Base-by-base conservation (phyloP, 2,888 invertebrate species). In the Pammene fasciana region DNA sequence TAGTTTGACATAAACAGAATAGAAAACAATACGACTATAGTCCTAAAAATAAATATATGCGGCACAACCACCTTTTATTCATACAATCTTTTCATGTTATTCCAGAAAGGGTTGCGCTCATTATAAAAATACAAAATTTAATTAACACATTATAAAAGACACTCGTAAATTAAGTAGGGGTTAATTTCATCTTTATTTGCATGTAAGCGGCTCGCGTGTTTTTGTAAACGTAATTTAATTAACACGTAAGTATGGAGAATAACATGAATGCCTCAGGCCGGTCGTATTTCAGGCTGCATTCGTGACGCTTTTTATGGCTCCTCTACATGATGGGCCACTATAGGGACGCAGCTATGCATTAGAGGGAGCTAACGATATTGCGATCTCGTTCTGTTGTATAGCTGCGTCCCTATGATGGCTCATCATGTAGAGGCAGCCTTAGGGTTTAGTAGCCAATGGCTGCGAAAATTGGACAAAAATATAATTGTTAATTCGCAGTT, bases 111-210 rank as follows among this genome's bases (percentile, higher is more conserved):
- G 50, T 48, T 18, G 13, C 10, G 11, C 38, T 50, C 18, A 38
- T 62, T 62, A 41, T 62, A 18, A 62, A 41, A 62, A 62, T 41
- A 41, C n/a, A 13, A 41, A 41, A 50, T 10, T 26, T 62, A 62
- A 62, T 62, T 62, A 62, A 41, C 60, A 36, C 36, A 36, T 38
- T 48, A 34, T n/a, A 16, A 16, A 16, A 46, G 48, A 18, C 61
- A 38, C 36, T 62, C 18, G 38, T 62, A 50, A 52, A 50, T 62
- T 62, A 62, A 38, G 50, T n/a, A n/a, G 38, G n/a, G n/a, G 16
- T 62, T n/a, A n/a, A 9, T 16, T 50, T 60, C 7, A 10, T 9
- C 8, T 38, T 41, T 38, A 61, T 61, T 61, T 50, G 38, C 48
- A 62, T 52, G 18, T 34, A 7, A 18, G 38, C 34, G 18, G 57